phyloP scores from a whole-genome alignment of 1,140 invertebrate genomes.

The Gryllus bimaculatus region DNA sequence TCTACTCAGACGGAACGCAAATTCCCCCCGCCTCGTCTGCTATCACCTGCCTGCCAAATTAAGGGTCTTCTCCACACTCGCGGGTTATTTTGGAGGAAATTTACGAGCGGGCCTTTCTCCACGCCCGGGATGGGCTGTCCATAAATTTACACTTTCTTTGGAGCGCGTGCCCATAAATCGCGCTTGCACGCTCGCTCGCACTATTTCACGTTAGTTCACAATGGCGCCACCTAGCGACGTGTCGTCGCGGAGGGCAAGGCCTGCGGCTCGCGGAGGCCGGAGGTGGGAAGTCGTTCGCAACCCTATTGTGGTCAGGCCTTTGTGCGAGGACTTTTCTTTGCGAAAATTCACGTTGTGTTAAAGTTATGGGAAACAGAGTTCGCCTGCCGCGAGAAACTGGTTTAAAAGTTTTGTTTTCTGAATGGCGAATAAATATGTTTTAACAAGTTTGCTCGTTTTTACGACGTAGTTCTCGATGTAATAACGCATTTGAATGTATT shows the following conservation, averaged over 20 bases:
- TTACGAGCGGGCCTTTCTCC: not conserved
- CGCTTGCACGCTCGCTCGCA: not conserved
- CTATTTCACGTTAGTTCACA: not conserved
- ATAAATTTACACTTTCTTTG: not conserved
- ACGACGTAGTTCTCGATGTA: too few species aligned
- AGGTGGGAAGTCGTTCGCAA: not conserved
- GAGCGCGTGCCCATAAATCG: not conserved
- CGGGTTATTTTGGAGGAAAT: not conserved
- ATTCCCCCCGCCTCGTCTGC: not conserved
- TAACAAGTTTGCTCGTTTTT: too few species aligned
- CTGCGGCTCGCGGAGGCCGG: not conserved
- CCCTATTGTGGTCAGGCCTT: not conserved
- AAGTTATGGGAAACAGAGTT: not conserved
- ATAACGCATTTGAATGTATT: too few species aligned
- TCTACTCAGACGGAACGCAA: not conserved
- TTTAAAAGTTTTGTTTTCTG: not conserved
- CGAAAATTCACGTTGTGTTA: not conserved
- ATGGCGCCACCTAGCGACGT: not conserved
- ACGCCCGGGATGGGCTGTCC: not conserved
- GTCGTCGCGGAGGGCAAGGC: not conserved
- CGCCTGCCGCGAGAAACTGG: not conserved
- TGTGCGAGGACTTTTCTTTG: not conserved
- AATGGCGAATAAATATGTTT: not conserved
- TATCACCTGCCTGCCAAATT: not conserved
- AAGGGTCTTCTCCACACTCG: not conserved